Conservation (phyloP, 1,140 invertebrate genomes). For the Sarcophaga bullata region DNA sequence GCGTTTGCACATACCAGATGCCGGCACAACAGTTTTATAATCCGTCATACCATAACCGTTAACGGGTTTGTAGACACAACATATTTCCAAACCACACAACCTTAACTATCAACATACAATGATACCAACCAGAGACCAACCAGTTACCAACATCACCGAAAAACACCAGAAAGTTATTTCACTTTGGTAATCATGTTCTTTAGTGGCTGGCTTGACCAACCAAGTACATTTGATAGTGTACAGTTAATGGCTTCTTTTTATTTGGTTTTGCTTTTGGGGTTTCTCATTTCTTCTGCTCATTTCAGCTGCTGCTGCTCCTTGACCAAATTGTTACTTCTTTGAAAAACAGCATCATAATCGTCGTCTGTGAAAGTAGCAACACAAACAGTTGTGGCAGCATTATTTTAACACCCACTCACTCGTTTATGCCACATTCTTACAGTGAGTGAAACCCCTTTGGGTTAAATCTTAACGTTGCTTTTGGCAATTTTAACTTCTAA, state of each 20-base stretch:
- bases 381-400: neutral
- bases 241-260: neutral
- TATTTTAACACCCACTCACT: constrained; percentile 28
- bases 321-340: constrained; percentile 33
- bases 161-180: neutral
- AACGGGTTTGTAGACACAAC: neutral
- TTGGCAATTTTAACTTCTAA: constrained; percentile 16
- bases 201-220: constrained; percentile 32
- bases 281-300: neutral
- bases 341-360: neutral
- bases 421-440: constrained; percentile 8
- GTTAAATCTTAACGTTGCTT: neutral
- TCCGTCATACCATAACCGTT: neutral
- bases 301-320: neutral
- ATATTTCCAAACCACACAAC: neutral
- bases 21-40: neutral
- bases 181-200: constrained; percentile 28
- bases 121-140: neutral
- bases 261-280: neutral
- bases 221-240: constrained; percentile 1
- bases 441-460: constrained; percentile 17
- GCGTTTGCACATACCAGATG: constrained; percentile 22
- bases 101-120: neutral
- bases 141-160: neutral
- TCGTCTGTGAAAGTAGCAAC: neutral